Percentiles rank a stretch among this genome's conserved stretches.
phyloP scores from a whole-genome alignment of 2,888 invertebrate genomes.

The Eurytoma californica region DNA sequence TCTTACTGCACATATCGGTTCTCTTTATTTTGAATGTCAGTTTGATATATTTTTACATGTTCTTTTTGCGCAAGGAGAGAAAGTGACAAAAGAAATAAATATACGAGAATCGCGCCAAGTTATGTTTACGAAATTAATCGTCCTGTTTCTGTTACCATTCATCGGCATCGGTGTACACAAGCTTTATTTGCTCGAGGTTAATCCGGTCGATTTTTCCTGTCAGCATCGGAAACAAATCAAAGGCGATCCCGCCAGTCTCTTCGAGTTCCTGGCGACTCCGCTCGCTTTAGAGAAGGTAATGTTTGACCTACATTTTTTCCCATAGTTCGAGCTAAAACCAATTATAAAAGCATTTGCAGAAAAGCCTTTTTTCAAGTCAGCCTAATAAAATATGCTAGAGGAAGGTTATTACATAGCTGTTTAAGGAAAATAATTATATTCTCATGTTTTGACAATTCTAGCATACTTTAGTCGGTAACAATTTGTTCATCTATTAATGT shows the following conservation, averaged over 20 bases:
- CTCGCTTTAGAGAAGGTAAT: constrained; percentile 63
- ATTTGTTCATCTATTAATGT: background rate
- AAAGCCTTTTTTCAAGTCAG: background rate
- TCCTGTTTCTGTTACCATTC: constrained; percentile 30
- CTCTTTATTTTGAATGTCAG: constrained; percentile 29
- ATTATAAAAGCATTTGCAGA: background rate
- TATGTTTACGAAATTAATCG: constrained; percentile 21
- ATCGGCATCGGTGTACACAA: constrained; percentile 50
- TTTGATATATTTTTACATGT: constrained; percentile 49
- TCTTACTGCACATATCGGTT: constrained; percentile 26
- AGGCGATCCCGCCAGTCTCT: constrained; percentile 57
- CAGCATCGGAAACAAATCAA: constrained; percentile 59
- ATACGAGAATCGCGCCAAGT: background rate
- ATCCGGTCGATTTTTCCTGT: constrained; percentile 60
- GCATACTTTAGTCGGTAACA: background rate
- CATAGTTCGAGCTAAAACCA: background rate
- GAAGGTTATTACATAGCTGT: too few species aligned
- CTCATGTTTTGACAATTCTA: background rate
- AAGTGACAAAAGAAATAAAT: background rate
- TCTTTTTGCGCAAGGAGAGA: constrained; percentile 1
- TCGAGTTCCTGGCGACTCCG: constrained; percentile 60
- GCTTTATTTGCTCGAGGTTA: constrained; percentile 59
- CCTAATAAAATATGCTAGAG: too few species aligned
- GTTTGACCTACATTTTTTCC: background rate
- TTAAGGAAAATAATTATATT: background rate